These are phyloP conservation scores for Glandiceps talaboti DNA, from an alignment of 53 echinoderm and acorn worm genomes.

Conservation along the genomic window DNA sequence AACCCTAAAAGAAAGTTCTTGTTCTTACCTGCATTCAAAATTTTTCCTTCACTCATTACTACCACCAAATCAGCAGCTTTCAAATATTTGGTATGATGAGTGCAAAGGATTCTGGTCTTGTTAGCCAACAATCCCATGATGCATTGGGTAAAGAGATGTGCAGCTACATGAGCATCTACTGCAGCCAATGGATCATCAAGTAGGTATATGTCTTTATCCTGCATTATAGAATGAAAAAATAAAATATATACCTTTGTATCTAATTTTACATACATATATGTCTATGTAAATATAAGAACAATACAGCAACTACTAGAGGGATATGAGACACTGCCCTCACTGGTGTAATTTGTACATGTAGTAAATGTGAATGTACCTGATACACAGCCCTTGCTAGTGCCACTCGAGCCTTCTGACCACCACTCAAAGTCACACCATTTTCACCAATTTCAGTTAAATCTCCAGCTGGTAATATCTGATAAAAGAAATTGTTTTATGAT, in stretches of 20 bases:
- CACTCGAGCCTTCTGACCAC: conserved; percentile 91
- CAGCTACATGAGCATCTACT: conserved; percentile 85
- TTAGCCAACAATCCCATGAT: conserved; percentile 75
- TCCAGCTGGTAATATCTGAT: conserved; percentile 75
- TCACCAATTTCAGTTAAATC: conserved; percentile 97
- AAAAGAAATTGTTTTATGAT: no score
- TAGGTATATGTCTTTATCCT: conserved; percentile 91
- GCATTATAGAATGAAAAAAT: no score
- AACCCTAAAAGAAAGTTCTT: no score
- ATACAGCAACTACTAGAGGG: no score
- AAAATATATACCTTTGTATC: no score
- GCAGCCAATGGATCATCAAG: conserved; percentile 91
- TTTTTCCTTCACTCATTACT: conserved; percentile 68
- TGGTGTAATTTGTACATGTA: no score
- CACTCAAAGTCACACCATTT: conserved; percentile 92
- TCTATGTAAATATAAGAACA: no score
- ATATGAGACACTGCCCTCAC: no score
- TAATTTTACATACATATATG: no score
- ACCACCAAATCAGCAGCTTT: conserved; percentile 69
- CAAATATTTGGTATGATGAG: conserved; percentile 90
- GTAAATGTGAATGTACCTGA: conserved; percentile 43
- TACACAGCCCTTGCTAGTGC: conserved; percentile 92
- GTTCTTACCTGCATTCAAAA: conserved; percentile 52
- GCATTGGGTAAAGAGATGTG: conserved; percentile 80
- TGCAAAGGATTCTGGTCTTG: conserved; percentile 96